Evolutionary conservation across 1,140 invertebrate species (phyloP).

Genomic region (Anastrepha obliqua): DNA sequence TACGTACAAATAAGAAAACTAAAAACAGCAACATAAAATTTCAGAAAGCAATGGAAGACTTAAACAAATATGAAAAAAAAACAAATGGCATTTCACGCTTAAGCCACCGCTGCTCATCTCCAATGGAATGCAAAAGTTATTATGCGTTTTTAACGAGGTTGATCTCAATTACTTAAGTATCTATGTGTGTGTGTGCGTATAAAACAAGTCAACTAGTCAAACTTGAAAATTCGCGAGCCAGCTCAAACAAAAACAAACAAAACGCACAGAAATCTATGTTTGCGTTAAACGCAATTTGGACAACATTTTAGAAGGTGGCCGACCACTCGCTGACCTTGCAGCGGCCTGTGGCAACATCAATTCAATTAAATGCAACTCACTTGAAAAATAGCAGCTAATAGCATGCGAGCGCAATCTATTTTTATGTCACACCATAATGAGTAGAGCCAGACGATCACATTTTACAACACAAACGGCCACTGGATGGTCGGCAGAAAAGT

Average conservation of each 20-base stretch:
- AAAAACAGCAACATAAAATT: background rate
- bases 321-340: conserved; percentile 14
- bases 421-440: conserved; percentile 22
- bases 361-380: conserved; percentile 1
- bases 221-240: background rate
- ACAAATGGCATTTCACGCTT: background rate
- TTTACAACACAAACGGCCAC: background rate
- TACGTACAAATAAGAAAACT: background rate
- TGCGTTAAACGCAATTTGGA: background rate
- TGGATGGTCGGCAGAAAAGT: background rate
- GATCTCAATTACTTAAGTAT: conserved; percentile 25
- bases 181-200: background rate
- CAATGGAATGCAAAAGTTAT: conserved; percentile 21
- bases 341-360: background rate
- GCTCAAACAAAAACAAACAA: conserved; percentile 20
- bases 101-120: background rate
- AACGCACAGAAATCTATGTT: conserved; percentile 6
- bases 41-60: background rate
- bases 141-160: conserved; percentile 47
- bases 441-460: background rate
- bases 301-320: conserved; percentile 25
- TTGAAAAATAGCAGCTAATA: background rate
- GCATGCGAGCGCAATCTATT: background rate
- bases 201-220: conserved; percentile 16
- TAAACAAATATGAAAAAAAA: background rate